These are phyloP conservation scores for Gastrophysa polygoni DNA, from an alignment of 2,888 invertebrate genomes.

Conservation along the genomic window DNA sequence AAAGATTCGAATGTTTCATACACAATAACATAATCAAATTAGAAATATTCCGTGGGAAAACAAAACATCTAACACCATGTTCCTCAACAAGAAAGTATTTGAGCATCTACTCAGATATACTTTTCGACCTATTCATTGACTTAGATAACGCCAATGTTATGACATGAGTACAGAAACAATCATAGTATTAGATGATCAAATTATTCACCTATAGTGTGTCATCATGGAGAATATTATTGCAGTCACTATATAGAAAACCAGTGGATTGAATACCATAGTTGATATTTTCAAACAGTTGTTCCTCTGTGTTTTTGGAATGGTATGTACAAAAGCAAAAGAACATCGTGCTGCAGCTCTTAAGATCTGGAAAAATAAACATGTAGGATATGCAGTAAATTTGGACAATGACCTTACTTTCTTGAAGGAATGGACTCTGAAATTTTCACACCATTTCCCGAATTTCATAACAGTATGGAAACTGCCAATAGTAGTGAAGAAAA, in stretches of 20 bases:
- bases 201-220: constrained; percentile 57
- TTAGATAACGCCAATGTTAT: too few species aligned
- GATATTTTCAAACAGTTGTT: constrained; percentile 47
- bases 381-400: neutral
- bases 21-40: too few species aligned
- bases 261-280: constrained; percentile 53
- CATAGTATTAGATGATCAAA: too few species aligned
- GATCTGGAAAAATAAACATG: constrained; percentile 48
- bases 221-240: constrained; percentile 56
- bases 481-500: constrained; percentile 56
- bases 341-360: constrained; percentile 56
- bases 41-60: too few species aligned
- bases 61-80: too few species aligned
- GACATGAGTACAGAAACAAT: neutral
- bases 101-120: too few species aligned
- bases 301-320: constrained; percentile 48
- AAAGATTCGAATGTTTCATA: too few species aligned
- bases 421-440: constrained; percentile 49
- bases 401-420: constrained; percentile 45
- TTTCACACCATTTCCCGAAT: constrained; percentile 54
- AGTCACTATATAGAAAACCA: constrained; percentile 51
- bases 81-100: too few species aligned
- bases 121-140: too few species aligned
- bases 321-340: constrained; percentile 56
- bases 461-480: constrained; percentile 55